phyloP scores from a whole-genome alignment of 2,797 vertebrate genomes.

The Gastrophryne carolinensis region DNA sequence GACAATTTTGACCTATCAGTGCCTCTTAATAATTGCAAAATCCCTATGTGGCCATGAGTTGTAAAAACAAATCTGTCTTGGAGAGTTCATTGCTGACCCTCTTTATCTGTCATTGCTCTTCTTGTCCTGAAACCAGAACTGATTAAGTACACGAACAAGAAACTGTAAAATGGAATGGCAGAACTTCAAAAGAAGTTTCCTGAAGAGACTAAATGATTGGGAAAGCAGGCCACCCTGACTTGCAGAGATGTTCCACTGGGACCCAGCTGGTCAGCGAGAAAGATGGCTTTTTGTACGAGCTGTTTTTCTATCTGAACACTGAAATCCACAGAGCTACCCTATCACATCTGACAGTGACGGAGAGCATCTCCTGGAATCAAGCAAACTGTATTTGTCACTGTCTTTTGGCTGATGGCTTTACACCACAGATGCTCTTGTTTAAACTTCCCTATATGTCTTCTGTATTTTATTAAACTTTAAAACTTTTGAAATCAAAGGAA shows the following conservation, averaged over 20 bases:
- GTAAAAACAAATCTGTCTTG: neutral
- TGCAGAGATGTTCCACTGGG: slow-evolving; percentile 28
- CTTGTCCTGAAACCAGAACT: slow-evolving; percentile 10
- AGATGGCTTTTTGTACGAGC: slow-evolving; percentile 33
- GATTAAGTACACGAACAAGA: slow-evolving; percentile 22
- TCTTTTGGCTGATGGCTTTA: neutral
- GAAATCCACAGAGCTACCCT: slow-evolving; percentile 31
- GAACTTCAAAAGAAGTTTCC: slow-evolving; percentile 43
- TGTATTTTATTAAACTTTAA: neutral
- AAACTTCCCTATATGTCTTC: neutral
- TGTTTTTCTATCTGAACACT: slow-evolving; percentile 34
- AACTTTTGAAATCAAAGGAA: neutral
- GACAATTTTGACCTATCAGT: neutral
- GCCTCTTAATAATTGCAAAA: neutral
- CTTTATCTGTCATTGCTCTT: neutral
- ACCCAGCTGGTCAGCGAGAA: slow-evolving; percentile 39
- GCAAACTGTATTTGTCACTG: slow-evolving; percentile 33
- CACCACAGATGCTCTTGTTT: neutral
- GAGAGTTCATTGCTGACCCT: neutral
- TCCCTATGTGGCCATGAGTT: neutral
- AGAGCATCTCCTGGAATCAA: slow-evolving; percentile 20
- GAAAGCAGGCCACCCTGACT: slow-evolving; percentile 45
- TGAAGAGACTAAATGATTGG: slow-evolving; percentile 42
- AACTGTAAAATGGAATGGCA: slow-evolving; percentile 41
- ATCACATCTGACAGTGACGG: slow-evolving; percentile 43